Evolutionary conservation across 2,113 vertebrate genomes (phyloP).

Genomic region (Dunckerocampus dactyliophorus): DNA sequence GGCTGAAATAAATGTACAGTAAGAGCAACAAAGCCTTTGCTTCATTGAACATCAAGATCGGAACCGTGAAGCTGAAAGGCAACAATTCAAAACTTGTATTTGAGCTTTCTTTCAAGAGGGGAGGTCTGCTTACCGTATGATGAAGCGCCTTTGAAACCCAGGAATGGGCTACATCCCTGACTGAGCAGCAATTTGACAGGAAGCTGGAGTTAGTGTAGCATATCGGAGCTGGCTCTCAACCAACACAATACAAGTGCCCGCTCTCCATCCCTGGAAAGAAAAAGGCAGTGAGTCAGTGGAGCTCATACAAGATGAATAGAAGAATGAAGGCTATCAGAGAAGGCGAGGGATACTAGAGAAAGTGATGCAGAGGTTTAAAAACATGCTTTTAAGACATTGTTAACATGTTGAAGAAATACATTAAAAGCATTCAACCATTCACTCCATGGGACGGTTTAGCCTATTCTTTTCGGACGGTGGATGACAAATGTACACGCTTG

Average conservation of each 20-base stretch:
- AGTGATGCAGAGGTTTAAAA: background rate
- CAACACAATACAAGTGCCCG: slow-evolving; percentile 25
- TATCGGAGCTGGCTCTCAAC: slow-evolving; percentile 44
- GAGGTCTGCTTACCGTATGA: slow-evolving; percentile 14
- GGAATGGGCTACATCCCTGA: slow-evolving; percentile 48
- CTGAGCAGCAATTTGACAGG: slow-evolving; percentile 50
- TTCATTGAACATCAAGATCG: slow-evolving; percentile 43
- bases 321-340: slow-evolving; percentile 16
- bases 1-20: slow-evolving; percentile 13
- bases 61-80: slow-evolving; percentile 30
- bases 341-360: background rate
- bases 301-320: slow-evolving; percentile 4
- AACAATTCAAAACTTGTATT: slow-evolving; percentile 24
- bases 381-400: background rate
- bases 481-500: no score
- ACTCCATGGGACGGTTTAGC: slow-evolving; percentile 3
- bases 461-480: slow-evolving; percentile 9
- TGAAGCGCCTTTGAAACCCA: slow-evolving; percentile 31
- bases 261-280: slow-evolving; percentile 31
- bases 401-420: background rate
- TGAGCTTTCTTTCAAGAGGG: slow-evolving; percentile 9
- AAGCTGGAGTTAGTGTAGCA: slow-evolving; percentile 40
- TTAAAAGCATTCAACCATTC: background rate
- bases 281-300: slow-evolving; percentile 21
- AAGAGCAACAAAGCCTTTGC: slow-evolving; percentile 24